These are phyloP conservation scores for Dynastes tityus DNA, from an alignment of 2,888 invertebrate genomes.

Conservation along the genomic window DNA sequence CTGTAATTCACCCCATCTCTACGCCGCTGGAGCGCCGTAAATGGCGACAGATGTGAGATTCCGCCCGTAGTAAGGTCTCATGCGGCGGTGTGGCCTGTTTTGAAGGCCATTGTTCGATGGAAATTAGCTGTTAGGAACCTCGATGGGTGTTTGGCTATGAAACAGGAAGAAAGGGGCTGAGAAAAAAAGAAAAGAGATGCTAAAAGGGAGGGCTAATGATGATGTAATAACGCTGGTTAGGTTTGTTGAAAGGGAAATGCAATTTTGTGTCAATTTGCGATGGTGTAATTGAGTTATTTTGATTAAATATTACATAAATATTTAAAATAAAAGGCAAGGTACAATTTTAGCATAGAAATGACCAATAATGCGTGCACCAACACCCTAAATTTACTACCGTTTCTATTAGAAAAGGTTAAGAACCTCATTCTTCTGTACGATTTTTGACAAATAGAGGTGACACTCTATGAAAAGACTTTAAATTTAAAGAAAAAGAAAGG, in stretches of 20 bases:
- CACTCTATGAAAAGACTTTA: too few relatives aligned
- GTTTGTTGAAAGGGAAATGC: background rate
- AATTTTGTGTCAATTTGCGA: background rate
- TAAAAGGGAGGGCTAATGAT: too few relatives aligned
- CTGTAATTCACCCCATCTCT: background rate
- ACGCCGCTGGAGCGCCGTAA: background rate
- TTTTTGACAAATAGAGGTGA: too few relatives aligned
- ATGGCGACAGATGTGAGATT: slow-evolving; percentile 28
- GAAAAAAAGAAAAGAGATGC: too few relatives aligned
- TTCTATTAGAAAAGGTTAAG: too few relatives aligned
- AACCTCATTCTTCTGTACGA: too few relatives aligned
- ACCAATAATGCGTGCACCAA: too few relatives aligned
- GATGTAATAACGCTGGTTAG: background rate
- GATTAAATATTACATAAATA: too few relatives aligned
- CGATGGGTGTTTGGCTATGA: background rate
- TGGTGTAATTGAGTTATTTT: background rate
- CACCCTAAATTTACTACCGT: too few relatives aligned
- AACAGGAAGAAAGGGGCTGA: background rate
- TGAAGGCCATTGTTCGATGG: slow-evolving; percentile 14
- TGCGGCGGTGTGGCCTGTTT: background rate
- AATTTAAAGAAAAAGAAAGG: too few relatives aligned
- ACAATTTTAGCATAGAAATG: too few relatives aligned
- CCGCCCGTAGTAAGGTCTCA: background rate
- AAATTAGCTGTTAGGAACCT: slow-evolving; percentile 29
- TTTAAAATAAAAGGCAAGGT: too few relatives aligned